A percentile compares a stretch with the other conserved stretches of the same genome.
These are phyloP conservation scores for Crotalus viridis DNA, from an alignment of 2,113 vertebrate genomes.

Conservation along the genomic window DNA sequence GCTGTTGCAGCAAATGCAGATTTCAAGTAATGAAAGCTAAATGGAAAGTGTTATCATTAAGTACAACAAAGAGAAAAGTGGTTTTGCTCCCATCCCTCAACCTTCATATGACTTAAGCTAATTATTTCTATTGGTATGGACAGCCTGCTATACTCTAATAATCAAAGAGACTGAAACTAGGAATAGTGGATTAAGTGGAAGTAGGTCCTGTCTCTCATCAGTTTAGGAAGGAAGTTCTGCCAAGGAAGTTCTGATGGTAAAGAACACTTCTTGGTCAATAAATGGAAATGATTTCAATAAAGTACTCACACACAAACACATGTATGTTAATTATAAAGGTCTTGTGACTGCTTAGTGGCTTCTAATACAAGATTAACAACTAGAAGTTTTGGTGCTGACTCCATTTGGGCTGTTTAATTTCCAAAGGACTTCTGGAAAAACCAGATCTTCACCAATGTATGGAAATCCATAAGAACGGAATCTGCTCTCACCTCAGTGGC, in stretches of 20 bases:
- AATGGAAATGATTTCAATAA: neutral
- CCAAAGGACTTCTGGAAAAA: neutral
- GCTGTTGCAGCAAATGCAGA: constrained; percentile 26
- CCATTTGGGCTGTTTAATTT: neutral
- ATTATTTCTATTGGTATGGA: neutral
- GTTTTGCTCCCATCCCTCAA: neutral
- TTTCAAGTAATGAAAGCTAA: constrained; percentile 33
- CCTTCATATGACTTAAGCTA: neutral
- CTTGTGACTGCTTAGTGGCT: neutral
- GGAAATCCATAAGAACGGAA: neutral
- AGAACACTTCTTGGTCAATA: neutral
- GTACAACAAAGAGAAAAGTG: constrained; percentile 2
- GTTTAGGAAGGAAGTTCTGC: neutral
- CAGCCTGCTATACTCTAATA: neutral
- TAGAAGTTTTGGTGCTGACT: neutral
- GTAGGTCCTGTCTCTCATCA: neutral
- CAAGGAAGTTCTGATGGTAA: neutral
- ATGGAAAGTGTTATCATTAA: constrained; percentile 25
- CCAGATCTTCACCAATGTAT: neutral
- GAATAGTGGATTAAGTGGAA: neutral
- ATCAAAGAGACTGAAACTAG: neutral
- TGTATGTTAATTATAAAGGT: neutral
- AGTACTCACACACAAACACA: neutral
- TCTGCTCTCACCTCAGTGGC: neutral
- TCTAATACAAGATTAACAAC: neutral